Evolutionary conservation across 2,113 vertebrate species (phyloP).

Genomic region (Podarcis muralis): DNA sequence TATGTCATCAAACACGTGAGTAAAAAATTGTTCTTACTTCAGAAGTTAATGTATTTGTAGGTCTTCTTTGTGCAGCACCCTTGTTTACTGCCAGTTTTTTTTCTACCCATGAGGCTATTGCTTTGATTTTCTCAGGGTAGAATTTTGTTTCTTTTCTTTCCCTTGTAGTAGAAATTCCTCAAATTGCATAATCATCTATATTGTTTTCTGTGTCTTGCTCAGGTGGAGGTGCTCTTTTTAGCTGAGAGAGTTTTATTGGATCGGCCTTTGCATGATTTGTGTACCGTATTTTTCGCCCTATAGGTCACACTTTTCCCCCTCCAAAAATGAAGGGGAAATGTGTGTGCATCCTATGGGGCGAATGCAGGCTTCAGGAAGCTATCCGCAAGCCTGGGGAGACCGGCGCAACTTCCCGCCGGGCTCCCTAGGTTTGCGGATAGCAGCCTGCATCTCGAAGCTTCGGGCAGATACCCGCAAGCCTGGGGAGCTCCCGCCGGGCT

Average conservation of each 20-base stretch:
- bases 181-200: accelerated
- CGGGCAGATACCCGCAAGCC: no score
- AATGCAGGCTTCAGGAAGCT: no score
- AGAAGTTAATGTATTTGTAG: background rate
- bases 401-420: no score
- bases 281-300: no score
- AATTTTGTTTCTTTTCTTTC: background rate
- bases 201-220: background rate
- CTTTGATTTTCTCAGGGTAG: background rate
- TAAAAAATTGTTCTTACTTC: background rate
- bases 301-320: no score
- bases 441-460: no score
- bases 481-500: no score
- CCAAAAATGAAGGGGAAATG: no score
- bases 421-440: no score
- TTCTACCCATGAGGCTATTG: background rate
- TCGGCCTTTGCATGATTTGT: background rate
- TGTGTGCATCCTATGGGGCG: no score
- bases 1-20: slow-evolving; percentile 89
- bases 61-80: background rate
- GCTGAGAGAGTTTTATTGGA: background rate
- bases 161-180: background rate
- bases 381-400: no score
- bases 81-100: background rate
- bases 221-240: background rate